Percentiles rank a stretch among this genome's conserved stretches.
Conservation (phyloP, 1,140 invertebrate species). For the Heterodera carotae region DNA sequence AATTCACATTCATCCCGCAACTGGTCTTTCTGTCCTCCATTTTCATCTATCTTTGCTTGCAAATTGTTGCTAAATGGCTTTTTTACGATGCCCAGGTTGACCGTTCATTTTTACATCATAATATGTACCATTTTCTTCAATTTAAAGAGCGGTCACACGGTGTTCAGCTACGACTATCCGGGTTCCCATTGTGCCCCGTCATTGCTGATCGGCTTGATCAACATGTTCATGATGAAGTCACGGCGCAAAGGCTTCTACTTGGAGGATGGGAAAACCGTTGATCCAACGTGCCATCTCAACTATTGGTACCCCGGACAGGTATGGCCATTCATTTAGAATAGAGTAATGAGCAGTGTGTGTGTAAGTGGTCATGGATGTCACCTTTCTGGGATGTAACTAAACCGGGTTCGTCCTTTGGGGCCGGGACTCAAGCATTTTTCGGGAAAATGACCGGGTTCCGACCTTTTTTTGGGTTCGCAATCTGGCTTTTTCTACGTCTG, state of each 20-base stretch:
- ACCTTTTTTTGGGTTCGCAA: not conserved
- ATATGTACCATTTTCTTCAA: constrained; percentile 1
- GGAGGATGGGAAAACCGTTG: constrained; percentile 9
- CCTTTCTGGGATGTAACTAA: too few relatives aligned
- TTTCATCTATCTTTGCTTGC: constrained; percentile 88
- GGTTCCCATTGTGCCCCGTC: constrained; percentile 70
- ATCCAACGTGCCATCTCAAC: constrained; percentile 55
- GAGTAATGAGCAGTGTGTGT: too few relatives aligned
- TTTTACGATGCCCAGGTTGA: constrained; percentile 52
- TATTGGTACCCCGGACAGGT: constrained; percentile 65
- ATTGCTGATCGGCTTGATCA: constrained; percentile 72
- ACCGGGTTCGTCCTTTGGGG: too few relatives aligned
- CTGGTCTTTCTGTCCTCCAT: constrained; percentile 83
- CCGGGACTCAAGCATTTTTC: too few relatives aligned
- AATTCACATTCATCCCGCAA: constrained; percentile 91
- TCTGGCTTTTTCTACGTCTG: too few relatives aligned
- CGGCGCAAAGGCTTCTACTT: constrained; percentile 52
- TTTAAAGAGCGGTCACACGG: constrained; percentile 45
- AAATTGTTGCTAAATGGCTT: constrained; percentile 88
- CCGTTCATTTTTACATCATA: constrained; percentile 6
- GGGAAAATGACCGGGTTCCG: too few relatives aligned
- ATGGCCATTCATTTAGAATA: not conserved
- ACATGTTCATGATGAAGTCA: constrained; percentile 69
- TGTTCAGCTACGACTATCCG: constrained; percentile 60
- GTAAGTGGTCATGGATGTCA: too few relatives aligned